Evolutionary conservation across 2,797 vertebrate species (phyloP), one percentile per base, ranked within the genome.

Genomic region (Lagocephalus sceleratus): DNA sequence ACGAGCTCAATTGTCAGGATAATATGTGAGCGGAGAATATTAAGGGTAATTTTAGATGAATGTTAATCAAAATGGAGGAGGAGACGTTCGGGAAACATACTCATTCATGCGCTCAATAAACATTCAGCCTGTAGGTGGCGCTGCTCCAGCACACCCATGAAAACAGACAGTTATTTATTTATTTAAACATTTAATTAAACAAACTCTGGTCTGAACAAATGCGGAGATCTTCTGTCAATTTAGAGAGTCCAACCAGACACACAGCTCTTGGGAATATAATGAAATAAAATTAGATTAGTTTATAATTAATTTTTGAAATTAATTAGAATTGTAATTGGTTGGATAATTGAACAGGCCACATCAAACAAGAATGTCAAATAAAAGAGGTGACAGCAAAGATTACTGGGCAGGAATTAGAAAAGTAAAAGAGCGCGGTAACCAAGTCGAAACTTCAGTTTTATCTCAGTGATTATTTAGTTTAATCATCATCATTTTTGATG

Each of bases 1-100:
- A 68, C 62, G 71, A 75, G 60, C 25, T 52, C 51, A 78, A 79
- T 78, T 63, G 69, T 83, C 59, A 65, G 66, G 73, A 75, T 35
- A 14, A 14, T 14, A 14, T 35, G 12, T 2, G 32, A 35, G 32
- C 32, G 32, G 12, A 35, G 32, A 32, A 32, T 32, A 32, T 32
- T 0, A 3, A 48, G 4, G 19, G 21, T 25, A 49, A 19, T 14
- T 23, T 43, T 38, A 66, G 53, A 12, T 21, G 20, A 11, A 43
- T 21, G 25, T 21, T 41, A 42, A 51, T 23, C 23, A 47, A 26
- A 68, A 71, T 42, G 19, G 23, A 19, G 20, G 7, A 16, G 42
- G 22, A 20, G 12, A 11, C 9, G 7, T 32, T 11, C 10, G 11
- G 29, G 29, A 32, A 12, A 14, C 5, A 6, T 35, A 35, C 4